Evolutionary conservation across 2,888 invertebrate species (phyloP).

Genomic region (Tenthredo amoena): DNA sequence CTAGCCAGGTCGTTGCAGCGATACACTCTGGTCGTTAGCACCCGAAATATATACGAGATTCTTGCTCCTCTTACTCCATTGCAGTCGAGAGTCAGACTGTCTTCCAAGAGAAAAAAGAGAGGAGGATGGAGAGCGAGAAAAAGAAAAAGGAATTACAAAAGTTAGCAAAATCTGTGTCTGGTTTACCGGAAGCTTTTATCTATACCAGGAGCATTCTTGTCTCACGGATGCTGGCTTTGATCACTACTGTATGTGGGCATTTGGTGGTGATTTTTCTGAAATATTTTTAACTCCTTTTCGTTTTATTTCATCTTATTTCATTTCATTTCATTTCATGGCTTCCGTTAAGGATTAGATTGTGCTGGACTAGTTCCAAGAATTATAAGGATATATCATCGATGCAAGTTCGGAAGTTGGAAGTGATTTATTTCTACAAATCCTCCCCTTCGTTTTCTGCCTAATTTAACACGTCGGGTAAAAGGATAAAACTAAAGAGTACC

Average conservation of each 20-base stretch:
- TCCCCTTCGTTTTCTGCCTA: conserved; percentile 33
- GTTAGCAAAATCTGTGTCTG: conserved; percentile 42
- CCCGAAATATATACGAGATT: conserved; percentile 53
- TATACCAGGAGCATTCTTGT: conserved; percentile 22
- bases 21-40: conserved; percentile 52
- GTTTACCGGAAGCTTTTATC: conserved; percentile 46
- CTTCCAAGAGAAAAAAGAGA: background rate
- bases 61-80: conserved; percentile 6
- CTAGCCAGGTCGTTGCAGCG: conserved; percentile 63
- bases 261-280: conserved; percentile 34
- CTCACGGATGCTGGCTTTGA: conserved; percentile 43
- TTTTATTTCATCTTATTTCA: conserved; percentile 31
- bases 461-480: conserved; percentile 19
- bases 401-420: conserved; percentile 33
- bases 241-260: conserved; percentile 38
- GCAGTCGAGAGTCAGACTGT: conserved; percentile 28
- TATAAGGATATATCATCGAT: conserved; percentile 44
- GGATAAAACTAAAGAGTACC: conserved; percentile 11
- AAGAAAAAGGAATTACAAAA: conserved; percentile 32
- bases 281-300: conserved; percentile 36
- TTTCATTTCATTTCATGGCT: conserved; percentile 37
- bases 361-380: conserved; percentile 43
- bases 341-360: conserved; percentile 41
- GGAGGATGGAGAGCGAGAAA: conserved; percentile 5
- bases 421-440: conserved; percentile 39